Evolutionary conservation across 2,888 invertebrate genomes (phyloP).

Genomic region (Drosophila stalkeri): DNA sequence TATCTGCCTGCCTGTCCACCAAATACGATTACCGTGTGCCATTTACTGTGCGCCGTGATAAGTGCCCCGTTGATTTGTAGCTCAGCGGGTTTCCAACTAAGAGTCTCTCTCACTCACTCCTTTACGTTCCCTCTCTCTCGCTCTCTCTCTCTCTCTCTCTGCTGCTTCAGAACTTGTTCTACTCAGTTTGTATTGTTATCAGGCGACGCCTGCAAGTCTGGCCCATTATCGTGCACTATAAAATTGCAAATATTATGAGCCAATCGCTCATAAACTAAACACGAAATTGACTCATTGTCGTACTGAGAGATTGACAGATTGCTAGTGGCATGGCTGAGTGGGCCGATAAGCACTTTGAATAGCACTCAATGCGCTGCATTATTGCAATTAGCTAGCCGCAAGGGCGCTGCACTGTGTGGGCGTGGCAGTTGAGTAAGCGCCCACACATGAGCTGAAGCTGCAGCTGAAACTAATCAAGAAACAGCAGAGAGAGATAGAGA

Average conservation of each 20-base stretch:
- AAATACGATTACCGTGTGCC: constrained; percentile 53
- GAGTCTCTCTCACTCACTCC: not conserved
- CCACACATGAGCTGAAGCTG: constrained; percentile 9
- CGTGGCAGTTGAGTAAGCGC: constrained; percentile 8
- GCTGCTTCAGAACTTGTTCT: constrained; percentile 7
- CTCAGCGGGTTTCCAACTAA: constrained; percentile 7
- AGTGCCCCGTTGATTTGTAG: constrained; percentile 40
- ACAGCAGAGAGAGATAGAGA: not conserved
- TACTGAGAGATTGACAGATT: constrained; percentile 18
- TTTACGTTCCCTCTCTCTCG: not conserved
- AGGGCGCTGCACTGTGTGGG: not conserved
- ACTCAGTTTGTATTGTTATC: constrained; percentile 36
- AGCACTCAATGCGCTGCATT: constrained; percentile 11
- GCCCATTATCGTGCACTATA: constrained; percentile 52
- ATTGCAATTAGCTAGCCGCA: constrained; percentile 26
- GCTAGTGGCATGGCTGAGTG: constrained; percentile 17
- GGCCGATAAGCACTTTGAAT: constrained; percentile 1
- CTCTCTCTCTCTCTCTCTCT: not conserved
- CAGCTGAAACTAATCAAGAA: not conserved
- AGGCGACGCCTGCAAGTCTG: constrained; percentile 78
- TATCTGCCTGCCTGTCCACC: constrained; percentile 21
- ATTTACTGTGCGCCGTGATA: constrained; percentile 53
- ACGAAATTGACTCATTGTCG: constrained; percentile 23
- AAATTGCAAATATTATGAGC: constrained; percentile 53
- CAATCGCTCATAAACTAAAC: constrained; percentile 49